phyloP scores from a whole-genome alignment of 2,888 invertebrate genomes.

The Ennomos quercinarius region DNA sequence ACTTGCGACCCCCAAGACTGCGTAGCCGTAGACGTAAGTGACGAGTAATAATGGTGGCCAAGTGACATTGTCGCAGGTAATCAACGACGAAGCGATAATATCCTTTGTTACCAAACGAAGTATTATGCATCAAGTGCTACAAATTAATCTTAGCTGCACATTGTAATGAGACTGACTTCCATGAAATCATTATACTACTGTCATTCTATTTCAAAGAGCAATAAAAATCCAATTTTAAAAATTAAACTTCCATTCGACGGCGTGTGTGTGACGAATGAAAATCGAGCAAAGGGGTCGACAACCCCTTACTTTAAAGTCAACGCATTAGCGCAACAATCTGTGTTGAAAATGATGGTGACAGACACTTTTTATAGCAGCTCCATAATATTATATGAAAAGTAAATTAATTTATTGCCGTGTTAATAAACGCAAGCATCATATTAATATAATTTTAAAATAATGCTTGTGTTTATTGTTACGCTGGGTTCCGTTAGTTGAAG shows the following conservation, averaged over 20 bases:
- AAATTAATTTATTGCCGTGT: conserved; percentile 77
- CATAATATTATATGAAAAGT: conserved; percentile 67
- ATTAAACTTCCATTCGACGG: conserved; percentile 79
- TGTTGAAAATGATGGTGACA: conserved; percentile 81
- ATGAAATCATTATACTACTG: conserved; percentile 30
- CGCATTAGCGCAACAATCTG: conserved; percentile 79
- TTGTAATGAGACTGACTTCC: no score
- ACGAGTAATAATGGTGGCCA: no score
- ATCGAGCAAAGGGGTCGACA: conserved; percentile 70
- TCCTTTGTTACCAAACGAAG: no score
- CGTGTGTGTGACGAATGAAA: conserved; percentile 82
- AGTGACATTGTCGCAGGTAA: no score
- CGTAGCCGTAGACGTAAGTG: no score
- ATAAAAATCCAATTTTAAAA: conserved; percentile 82
- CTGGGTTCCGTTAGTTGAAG: conserved; percentile 17
- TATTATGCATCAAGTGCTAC: background rate
- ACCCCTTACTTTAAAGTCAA: conserved; percentile 72
- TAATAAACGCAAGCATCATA: conserved; percentile 67
- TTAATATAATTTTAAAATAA: conserved; percentile 67
- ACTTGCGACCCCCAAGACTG: no score
- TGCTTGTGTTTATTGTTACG: conserved; percentile 38
- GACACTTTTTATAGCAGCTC: conserved; percentile 73
- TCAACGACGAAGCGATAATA: no score
- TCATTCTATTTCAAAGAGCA: conserved; percentile 63
- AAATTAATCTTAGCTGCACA: background rate